These are phyloP conservation scores for Leptinotarsa undecemlineata DNA, from an alignment of 1,140 invertebrate genomes.

Conservation along the genomic window DNA sequence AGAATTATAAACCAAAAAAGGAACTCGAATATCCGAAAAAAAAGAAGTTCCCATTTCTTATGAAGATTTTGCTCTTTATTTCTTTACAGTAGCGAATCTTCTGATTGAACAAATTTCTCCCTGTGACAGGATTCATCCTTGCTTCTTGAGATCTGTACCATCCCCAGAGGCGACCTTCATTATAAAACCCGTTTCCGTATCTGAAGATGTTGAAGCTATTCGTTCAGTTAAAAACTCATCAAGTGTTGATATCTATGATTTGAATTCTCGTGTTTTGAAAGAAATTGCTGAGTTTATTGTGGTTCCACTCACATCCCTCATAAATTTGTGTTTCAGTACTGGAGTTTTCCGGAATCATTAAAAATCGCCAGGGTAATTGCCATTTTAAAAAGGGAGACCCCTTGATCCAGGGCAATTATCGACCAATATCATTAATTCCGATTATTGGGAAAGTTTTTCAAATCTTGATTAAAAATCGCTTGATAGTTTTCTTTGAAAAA, in stretches of 20 bases:
- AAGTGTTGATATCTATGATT: background rate
- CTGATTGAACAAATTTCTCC: background rate
- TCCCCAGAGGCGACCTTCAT: background rate
- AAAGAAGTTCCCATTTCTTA: background rate
- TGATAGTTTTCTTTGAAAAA: background rate
- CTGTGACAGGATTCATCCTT: background rate
- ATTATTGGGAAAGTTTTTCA: background rate
- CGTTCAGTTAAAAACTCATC: background rate
- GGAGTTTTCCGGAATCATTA: background rate
- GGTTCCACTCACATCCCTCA: conserved; percentile 4
- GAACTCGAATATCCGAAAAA: background rate
- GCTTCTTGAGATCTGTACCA: background rate
- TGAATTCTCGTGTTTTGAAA: background rate
- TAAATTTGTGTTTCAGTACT: background rate
- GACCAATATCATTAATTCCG: background rate
- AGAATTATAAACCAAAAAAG: background rate
- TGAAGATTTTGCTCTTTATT: background rate
- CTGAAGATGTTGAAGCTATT: background rate
- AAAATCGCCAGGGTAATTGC: background rate
- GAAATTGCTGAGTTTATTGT: background rate
- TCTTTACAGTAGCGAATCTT: background rate
- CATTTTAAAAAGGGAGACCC: background rate
- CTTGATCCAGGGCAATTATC: background rate
- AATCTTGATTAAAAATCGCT: background rate
- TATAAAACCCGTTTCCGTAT: background rate